Evolutionary conservation across 1,140 invertebrate species (phyloP), one percentile per base, ranked within the genome.

Genomic region (Drosophila lowei): DNA sequence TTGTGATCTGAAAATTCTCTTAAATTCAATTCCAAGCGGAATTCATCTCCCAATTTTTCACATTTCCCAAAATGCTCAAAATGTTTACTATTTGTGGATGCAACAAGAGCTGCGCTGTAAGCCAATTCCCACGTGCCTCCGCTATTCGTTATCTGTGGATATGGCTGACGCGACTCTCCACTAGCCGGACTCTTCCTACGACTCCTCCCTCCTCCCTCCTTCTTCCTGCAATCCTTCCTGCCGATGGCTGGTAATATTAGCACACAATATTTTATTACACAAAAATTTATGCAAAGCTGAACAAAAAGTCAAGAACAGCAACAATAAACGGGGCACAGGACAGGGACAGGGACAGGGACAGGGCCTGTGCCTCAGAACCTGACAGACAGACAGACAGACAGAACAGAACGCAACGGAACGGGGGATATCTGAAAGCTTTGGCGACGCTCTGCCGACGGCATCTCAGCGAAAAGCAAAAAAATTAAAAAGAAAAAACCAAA

Each of bases 251-350:
- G 76, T 77, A 81, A 81, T 81, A 75, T 81, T 75, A 86, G 81
- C 65, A 72, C 57, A 65, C 73, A 85, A 85, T 86, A 86, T 86
- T 86, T 86, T 74, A 86, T 86, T 86, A 86, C 83, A 86, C 77
- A 68, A 68, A 86, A 88, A 86, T 86, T 72, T 85, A 86, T 85
- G 83, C 81, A 86, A 86, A 70, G 47, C 55, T 53, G 46, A 59
- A 60, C 63, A 60, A 67, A 43, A 66, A 59, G 64, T 38, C 50
- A 60, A 58, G 49, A 62, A 60, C 41, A 48, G 59, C 49, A 74
- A 71, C 65, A 85, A 86, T 59, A 74, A 68, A 71, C 49, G 48
- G 55, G 65, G 48, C 62, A 68, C 49, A 61, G 57, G 49, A 55
- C 57, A 42, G 57, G 42, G 23, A 38, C 34, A 13, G 57, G 43